These are phyloP conservation scores for Drosophila subquinaria DNA, from an alignment of 2,888 invertebrate genomes.

Conservation along the genomic window DNA sequence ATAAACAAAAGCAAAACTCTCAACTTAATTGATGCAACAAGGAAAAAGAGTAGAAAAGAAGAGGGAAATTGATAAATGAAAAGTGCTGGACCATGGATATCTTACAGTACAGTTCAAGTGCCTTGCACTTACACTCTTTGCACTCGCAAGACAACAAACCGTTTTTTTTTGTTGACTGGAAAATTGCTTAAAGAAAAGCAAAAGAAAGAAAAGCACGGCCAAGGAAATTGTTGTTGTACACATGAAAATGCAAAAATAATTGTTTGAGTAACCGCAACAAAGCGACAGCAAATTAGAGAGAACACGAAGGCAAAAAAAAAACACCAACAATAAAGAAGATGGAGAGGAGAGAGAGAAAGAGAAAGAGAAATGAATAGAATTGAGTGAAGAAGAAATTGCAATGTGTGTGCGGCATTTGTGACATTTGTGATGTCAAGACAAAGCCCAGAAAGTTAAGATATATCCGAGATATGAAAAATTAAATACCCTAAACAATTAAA, in stretches of 20 bases:
- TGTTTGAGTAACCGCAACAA: constrained; percentile 64
- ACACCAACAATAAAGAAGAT: background rate
- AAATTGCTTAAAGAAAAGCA: constrained; percentile 17
- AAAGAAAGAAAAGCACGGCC: constrained; percentile 16
- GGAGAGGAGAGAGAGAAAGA: constrained; percentile 1
- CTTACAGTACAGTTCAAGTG: constrained; percentile 28
- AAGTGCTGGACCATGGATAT: constrained; percentile 23
- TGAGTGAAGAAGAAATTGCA: constrained; percentile 13
- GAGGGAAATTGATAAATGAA: constrained; percentile 11
- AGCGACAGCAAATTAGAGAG: constrained; percentile 54
- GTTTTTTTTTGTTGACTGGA: constrained; percentile 21
- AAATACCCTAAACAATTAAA: background rate
- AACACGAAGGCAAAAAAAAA: constrained; percentile 3
- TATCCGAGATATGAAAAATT: background rate
- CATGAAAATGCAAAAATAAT: constrained; percentile 65
- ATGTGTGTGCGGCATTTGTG: constrained; percentile 19
- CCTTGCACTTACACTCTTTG: constrained; percentile 27
- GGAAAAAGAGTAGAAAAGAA: background rate
- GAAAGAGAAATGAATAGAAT: constrained; percentile 4
- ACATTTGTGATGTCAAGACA: constrained; percentile 12
- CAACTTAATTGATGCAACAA: constrained; percentile 17
- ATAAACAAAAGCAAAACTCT: constrained; percentile 34
- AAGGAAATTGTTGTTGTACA: constrained; percentile 24
- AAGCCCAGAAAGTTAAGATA: background rate
- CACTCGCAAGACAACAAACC: constrained; percentile 17